phyloP scores from a whole-genome alignment of 2,113 vertebrate species.

The Ginglymostoma cirratum region DNA sequence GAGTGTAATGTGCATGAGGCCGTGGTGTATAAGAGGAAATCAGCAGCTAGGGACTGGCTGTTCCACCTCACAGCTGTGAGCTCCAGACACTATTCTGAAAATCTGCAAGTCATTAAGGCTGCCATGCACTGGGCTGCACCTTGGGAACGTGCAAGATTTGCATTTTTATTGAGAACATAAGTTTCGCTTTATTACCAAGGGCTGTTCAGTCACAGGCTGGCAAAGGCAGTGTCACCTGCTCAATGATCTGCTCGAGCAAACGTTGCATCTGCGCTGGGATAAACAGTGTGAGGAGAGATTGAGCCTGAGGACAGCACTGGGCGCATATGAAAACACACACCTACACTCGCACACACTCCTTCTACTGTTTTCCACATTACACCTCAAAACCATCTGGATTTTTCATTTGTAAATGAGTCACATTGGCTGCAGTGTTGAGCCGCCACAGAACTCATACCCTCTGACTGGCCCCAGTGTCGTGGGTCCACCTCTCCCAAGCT shows the following conservation, averaged over 20 bases:
- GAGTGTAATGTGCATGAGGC: background rate
- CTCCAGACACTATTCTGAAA: conserved; percentile 23
- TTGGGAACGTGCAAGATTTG: conserved; percentile 27
- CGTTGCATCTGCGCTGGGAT: background rate
- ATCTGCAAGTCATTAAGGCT: conserved; percentile 34
- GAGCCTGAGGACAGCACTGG: too few species aligned
- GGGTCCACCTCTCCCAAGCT: background rate
- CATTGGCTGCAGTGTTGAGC: background rate
- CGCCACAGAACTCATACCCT: background rate
- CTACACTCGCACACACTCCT: background rate
- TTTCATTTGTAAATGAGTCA: background rate
- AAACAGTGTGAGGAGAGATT: background rate
- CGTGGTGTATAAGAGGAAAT: background rate
- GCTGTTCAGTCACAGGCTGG: conserved; percentile 7
- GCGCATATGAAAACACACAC: background rate
- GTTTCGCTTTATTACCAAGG: conserved; percentile 33
- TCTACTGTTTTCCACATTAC: background rate
- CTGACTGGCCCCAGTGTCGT: background rate
- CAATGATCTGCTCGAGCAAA: background rate
- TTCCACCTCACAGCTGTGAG: conserved; percentile 32
- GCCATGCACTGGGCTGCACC: conserved; percentile 30
- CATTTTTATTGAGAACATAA: conserved; percentile 37
- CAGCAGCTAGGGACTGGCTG: background rate
- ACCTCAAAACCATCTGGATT: background rate
- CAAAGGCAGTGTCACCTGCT: background rate